Evolutionary conservation across 1,140 invertebrate genomes (phyloP).

Genomic region (Meloidogyne floridensis): DNA sequence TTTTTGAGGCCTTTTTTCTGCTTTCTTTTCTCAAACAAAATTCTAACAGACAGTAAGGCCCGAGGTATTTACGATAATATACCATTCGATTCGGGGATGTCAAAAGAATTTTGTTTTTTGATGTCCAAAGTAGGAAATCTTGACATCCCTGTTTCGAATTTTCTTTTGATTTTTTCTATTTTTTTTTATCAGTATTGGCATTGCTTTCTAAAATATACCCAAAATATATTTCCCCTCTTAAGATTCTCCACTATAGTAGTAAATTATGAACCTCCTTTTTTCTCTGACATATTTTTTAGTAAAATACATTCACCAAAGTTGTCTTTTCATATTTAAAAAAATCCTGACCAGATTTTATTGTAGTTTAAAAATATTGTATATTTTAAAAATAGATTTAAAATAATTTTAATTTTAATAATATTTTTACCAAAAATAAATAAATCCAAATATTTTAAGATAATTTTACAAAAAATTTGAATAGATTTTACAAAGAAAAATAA

Average conservation of each 20-base stretch:
- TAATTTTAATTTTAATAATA: no score
- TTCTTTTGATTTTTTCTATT: background rate
- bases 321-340: background rate
- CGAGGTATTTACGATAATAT: no score
- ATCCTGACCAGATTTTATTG: constrained; percentile 1
- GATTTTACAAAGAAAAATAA: no score
- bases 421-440: background rate
- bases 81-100: no score
- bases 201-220: background rate
- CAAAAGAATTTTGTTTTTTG: no score
- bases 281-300: background rate
- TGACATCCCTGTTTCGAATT: no score
- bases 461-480: no score
- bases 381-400: background rate
- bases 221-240: background rate
- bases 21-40: no score
- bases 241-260: background rate
- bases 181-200: background rate
- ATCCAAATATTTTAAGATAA: background rate
- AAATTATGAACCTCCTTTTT: background rate
- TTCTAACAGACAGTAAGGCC: no score
- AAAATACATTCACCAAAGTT: background rate
- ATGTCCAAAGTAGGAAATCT: no score
- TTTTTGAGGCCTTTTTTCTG: background rate
- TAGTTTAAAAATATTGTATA: background rate